Evolutionary conservation across 2,888 invertebrate species (phyloP).

Genomic region (Craniophora ligustri): DNA sequence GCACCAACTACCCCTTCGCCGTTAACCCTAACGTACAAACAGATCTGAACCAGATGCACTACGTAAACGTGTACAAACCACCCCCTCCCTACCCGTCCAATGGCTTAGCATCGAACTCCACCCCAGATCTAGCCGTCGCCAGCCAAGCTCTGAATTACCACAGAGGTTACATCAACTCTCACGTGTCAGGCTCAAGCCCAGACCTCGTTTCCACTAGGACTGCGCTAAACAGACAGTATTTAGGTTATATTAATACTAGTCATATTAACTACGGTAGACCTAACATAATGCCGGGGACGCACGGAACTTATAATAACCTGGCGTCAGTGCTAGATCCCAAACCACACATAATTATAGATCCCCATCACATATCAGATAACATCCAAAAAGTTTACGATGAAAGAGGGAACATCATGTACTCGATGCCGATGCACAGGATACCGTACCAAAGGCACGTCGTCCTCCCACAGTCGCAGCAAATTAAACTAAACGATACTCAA

Average conservation of each 20-base stretch:
- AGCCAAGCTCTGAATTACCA: slow-evolving; percentile 89
- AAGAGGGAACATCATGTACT: slow-evolving; percentile 90
- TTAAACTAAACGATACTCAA: slow-evolving; percentile 78
- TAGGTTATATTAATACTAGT: slow-evolving; percentile 77
- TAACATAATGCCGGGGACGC: slow-evolving; percentile 83
- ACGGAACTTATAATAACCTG: slow-evolving; percentile 93
- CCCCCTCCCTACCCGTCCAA: slow-evolving; percentile 95
- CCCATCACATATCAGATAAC: slow-evolving; percentile 88
- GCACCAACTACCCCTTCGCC: slow-evolving; percentile 78
- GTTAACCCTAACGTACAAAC: slow-evolving; percentile 78
- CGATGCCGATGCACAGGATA: slow-evolving; percentile 87
- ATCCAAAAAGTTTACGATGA: slow-evolving; percentile 90
- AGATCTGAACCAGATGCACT: slow-evolving; percentile 86
- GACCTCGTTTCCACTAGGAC: slow-evolving; percentile 93
- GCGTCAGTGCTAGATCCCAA: slow-evolving; percentile 89
- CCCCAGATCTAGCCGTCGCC: slow-evolving; percentile 94
- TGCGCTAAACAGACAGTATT: slow-evolving; percentile 85
- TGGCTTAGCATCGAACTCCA: slow-evolving; percentile 94
- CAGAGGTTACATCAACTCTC: slow-evolving; percentile 82
- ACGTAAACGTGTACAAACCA: slow-evolving; percentile 93
- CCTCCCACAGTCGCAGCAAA: slow-evolving; percentile 82
- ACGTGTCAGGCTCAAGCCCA: slow-evolving; percentile 93
- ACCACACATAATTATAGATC: slow-evolving; percentile 87
- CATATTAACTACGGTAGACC: slow-evolving; percentile 72
- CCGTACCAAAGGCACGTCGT: slow-evolving; percentile 84